phyloP scores from a whole-genome alignment of 1,140 invertebrate species.

The Meloidogyne hapla region DNA sequence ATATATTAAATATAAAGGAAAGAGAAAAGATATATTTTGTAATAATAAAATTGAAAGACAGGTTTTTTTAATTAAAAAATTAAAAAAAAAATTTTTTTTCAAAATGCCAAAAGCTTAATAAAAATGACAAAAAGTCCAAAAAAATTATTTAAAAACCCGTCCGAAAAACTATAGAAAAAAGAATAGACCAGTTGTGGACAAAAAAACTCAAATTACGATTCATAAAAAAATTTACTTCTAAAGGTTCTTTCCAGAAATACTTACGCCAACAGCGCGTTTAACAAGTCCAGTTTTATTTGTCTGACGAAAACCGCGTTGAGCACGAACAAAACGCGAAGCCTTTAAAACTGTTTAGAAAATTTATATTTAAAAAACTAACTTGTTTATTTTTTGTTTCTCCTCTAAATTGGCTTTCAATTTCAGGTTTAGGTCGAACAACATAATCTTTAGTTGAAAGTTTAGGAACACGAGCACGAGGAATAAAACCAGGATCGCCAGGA shows the following conservation, averaged over 20 bases:
- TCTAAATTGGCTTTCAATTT: conserved; percentile 52
- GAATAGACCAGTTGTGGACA: neutral
- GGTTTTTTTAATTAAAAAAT: neutral
- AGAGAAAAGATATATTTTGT: neutral
- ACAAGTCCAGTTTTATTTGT: conserved; percentile 49
- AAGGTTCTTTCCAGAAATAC: conserved; percentile 46
- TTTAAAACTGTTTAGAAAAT: neutral
- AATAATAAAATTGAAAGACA: neutral
- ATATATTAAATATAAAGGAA: neutral
- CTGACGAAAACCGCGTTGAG: conserved; percentile 56
- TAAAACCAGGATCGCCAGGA: conserved; percentile 92
- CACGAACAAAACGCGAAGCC: conserved; percentile 44
- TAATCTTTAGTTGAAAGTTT: conserved; percentile 86
- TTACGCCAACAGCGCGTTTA: conserved; percentile 49
- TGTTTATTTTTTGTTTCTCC: conserved; percentile 45
- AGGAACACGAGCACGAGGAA: conserved; percentile 87
- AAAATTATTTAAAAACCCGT: neutral
- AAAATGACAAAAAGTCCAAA: neutral
- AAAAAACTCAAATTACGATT: neutral
- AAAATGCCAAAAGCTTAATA: neutral
- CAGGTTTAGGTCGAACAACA: conserved; percentile 84
- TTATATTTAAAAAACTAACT: neutral
- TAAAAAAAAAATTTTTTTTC: neutral
- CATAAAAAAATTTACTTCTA: neutral
- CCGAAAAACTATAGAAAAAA: neutral